Conservation (phyloP, 2,113 vertebrate genomes). For the Acrocephalus kingi region DNA sequence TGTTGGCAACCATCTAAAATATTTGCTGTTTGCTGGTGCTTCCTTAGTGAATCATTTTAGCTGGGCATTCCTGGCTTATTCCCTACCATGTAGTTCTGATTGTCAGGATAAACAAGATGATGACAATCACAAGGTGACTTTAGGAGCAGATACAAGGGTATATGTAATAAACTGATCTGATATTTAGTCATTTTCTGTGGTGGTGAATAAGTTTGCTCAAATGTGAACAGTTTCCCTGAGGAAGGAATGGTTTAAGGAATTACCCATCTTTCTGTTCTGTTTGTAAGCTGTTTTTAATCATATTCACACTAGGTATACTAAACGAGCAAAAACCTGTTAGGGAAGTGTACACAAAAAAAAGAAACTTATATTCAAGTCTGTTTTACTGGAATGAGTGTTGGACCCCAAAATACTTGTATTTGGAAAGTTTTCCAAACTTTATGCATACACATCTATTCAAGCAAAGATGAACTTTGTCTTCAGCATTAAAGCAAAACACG, state of each 20-base stretch:
- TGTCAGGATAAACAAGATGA: background rate
- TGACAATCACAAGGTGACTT: background rate
- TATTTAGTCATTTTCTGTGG: background rate
- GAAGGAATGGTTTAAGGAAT: background rate
- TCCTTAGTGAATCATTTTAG: background rate
- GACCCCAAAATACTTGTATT: background rate
- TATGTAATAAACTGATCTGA: background rate
- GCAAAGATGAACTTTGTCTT: background rate
- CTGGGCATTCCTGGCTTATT: background rate
- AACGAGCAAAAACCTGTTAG: background rate
- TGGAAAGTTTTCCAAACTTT: background rate
- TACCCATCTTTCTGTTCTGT: background rate
- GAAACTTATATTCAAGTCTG: background rate
- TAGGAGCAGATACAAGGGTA: background rate
- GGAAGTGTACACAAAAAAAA: background rate
- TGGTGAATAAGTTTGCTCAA: background rate
- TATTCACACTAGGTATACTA: background rate
- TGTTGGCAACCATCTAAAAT: background rate
- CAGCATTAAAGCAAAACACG: background rate
- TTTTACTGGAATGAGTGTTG: background rate
- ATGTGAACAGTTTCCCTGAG: background rate
- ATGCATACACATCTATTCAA: background rate
- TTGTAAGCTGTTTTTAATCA: background rate
- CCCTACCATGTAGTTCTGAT: background rate
- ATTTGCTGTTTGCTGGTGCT: background rate